Base-by-base conservation (phyloP, 2,888 invertebrate species). In the Lampropteryx suffumata region DNA sequence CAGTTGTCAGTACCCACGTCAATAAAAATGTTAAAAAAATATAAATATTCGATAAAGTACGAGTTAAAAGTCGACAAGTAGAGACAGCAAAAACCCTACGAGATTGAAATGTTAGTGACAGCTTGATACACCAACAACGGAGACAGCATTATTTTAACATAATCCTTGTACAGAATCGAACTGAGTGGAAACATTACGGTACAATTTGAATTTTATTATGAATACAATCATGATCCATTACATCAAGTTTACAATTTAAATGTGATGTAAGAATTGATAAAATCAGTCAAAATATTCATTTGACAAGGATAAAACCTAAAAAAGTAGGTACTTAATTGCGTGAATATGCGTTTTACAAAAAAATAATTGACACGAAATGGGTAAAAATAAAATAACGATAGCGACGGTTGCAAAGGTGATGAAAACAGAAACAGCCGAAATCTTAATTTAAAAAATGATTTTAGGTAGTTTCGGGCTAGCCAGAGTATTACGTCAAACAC, bases 41-140 rank as follows among this genome's bases (percentile, higher is more conserved):
- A 88, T 89, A 85, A 86, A 90, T 90, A 90, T 87, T 82, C 78
- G 78, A 88, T 85, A 76, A 64, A 57, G 68, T 76, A 70, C 71
- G 64, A 71, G 69, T 75, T 72, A 75, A 73, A 69, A 69, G 68
- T 77, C 71, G 71, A 78, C 77, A 76, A 82, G 80, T 74, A 75
- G 76, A 67, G 64, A 76, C 77, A 70, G 75, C 79, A 88, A 88
- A 86, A 89, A 87, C 82, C 75, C 77, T 76, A 72, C 69, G 56
- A 67, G 83, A 86, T 90, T 89, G 90, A 90, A 83, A 87, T 83
- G 89, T 88, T 83, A 86, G 82, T 84, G 90, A 87, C 89, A 87
- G 83, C 64, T 65, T 71, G 84, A 87, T 88, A 84, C 89, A 88
- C 87, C 85, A 84, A 84, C 84, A 86, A 81, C 79, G 75, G 82